phyloP scores from a whole-genome alignment of 92 coral and sea anemone genomes.

The Palythoa grandiflora region DNA sequence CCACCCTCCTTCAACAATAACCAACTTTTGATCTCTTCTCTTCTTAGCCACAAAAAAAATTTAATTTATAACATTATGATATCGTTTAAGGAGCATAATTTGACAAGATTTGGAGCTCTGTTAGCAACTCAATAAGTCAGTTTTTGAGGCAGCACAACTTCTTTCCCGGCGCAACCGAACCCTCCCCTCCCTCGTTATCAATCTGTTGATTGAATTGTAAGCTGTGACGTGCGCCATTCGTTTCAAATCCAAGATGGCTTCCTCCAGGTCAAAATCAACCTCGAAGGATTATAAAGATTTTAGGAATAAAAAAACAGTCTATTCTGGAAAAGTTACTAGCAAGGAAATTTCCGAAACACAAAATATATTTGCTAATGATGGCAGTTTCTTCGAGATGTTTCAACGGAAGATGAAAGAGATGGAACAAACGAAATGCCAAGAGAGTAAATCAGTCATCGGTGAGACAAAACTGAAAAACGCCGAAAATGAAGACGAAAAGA shows the following conservation, averaged over 20 bases:
- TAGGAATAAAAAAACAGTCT: not conserved
- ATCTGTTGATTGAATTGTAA: no score
- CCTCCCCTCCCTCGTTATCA: no score
- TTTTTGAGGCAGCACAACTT: no score
- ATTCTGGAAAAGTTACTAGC: not conserved
- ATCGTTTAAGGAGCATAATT: no score
- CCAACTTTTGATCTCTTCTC: no score
- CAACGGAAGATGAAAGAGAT: constrained; percentile 82
- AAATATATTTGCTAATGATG: constrained; percentile 91
- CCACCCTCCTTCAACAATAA: no score
- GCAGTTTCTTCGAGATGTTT: constrained; percentile 92
- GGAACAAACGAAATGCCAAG: constrained; percentile 49
- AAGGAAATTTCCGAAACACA: constrained; percentile 24
- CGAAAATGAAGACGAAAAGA: constrained; percentile 18
- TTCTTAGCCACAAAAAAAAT: no score
- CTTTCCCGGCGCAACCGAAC: no score
- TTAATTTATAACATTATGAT: no score
- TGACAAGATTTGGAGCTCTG: no score
- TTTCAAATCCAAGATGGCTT: constrained; percentile 34
- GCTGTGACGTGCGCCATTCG: not conserved
- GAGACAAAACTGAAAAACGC: constrained; percentile 4
- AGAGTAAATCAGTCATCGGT: not conserved
- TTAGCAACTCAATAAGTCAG: no score
- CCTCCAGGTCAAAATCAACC: constrained; percentile 12
- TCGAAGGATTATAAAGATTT: constrained; percentile 26